A percentile compares a stretch with the other conserved stretches of the same genome.
Evolutionary conservation across 2,797 vertebrate genomes (phyloP).

Genomic region (Pseudomugil gertrudae): DNA sequence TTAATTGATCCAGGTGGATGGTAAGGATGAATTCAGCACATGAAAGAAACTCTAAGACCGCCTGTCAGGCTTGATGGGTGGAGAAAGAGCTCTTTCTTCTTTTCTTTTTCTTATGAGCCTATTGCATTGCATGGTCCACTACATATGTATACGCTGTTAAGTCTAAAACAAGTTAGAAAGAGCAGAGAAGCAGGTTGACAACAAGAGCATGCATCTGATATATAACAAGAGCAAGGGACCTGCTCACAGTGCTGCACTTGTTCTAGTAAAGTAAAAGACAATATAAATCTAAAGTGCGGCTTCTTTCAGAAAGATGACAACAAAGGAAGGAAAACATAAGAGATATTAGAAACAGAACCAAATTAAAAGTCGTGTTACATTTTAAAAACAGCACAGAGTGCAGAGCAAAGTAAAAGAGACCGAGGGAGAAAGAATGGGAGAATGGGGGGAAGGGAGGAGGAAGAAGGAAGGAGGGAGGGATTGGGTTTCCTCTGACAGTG

Average conservation of each 20-base stretch:
- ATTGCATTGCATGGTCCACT: constrained; percentile 81
- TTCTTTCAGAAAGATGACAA: constrained; percentile 17
- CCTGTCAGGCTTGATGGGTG: constrained; percentile 75
- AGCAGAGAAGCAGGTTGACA: constrained; percentile 15
- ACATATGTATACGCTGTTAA: constrained; percentile 68
- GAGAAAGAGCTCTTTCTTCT: constrained; percentile 83
- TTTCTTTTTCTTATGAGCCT: constrained; percentile 62
- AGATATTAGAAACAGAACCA: constrained; percentile 8
- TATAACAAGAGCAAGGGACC: constrained; percentile 45
- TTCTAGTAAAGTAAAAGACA: constrained; percentile 67
- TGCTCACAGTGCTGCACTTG: constrained; percentile 72
- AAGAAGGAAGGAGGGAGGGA: constrained; percentile 67
- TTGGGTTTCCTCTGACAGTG: constrained; percentile 87
- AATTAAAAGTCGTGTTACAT: constrained; percentile 13
- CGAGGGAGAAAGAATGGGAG: constrained; percentile 9
- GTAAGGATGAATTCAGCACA: constrained; percentile 82
- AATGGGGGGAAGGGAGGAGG: constrained; percentile 49
- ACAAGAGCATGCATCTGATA: constrained; percentile 55
- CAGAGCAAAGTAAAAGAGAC: constrained; percentile 41
- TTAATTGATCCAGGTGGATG: constrained; percentile 84
- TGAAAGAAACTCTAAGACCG: constrained; percentile 72
- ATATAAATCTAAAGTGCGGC: constrained; percentile 49
- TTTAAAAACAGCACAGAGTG: constrained; percentile 23
- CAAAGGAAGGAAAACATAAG: constrained; percentile 10
- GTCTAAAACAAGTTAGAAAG: constrained; percentile 49